Conservation (phyloP, 2,113 vertebrate genomes). For the Balaeniceps rex region DNA sequence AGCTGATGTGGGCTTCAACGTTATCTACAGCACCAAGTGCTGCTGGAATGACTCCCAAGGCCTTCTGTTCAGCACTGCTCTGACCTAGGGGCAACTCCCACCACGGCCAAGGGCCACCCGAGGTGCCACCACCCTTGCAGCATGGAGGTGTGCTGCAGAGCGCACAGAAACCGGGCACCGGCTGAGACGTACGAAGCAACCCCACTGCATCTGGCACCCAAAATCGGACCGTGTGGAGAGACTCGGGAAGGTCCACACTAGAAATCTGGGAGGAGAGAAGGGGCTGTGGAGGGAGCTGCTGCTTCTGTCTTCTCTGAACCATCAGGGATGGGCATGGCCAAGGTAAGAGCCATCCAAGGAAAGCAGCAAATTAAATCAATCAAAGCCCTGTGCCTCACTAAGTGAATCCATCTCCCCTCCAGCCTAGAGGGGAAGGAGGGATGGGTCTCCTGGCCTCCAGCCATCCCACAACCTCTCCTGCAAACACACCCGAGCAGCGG, state of each 20-base stretch:
- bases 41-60: neutral
- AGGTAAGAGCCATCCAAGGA: neutral
- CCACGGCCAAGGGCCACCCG: neutral
- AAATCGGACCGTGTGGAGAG: neutral
- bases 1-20: neutral
- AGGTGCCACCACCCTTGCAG: neutral
- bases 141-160: neutral
- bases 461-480: neutral
- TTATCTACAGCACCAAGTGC: neutral
- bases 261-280: neutral
- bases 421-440: neutral
- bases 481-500: neutral
- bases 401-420: neutral
- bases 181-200: neutral
- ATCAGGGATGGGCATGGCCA: neutral
- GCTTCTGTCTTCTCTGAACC: neutral
- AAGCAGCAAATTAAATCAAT: neutral
- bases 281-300: neutral
- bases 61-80: neutral
- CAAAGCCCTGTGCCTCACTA: neutral
- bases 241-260: neutral
- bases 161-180: neutral
- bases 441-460: neutral
- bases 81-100: neutral
- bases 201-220: neutral